Base-by-base conservation (phyloP, 2,113 vertebrate genomes). In the Halcyon malimbica region DNA sequence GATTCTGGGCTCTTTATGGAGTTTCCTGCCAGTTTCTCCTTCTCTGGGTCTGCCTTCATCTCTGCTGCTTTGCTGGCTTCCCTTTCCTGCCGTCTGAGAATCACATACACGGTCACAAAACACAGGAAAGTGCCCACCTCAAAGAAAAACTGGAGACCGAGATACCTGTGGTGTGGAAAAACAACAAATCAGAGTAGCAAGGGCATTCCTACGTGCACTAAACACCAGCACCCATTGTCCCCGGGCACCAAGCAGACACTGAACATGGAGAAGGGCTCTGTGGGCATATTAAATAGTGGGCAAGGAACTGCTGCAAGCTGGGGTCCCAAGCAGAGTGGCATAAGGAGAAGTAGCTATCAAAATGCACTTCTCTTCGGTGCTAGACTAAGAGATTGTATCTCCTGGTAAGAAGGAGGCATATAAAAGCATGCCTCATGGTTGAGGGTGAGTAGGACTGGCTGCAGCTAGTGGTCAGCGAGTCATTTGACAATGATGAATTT, bases 61-160 rank as follows among this genome's bases (percentile, higher is more conserved):
- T 87, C 46, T 26, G 28, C n/a, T 48, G 20, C 15, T 0, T 9
- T 13, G 8, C 8, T 29, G 46, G 54, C 85, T 16, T 97, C 93
- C 62, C 76, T 96, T 68, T 96, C 93, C 63, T 98, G 97, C 60
- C 93, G 93, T 20, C 95, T 62, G 42, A 99, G 95, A 20, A 99
- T 91, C 44, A 96, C 7, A 2, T 97, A 97, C 63, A 98, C 96
- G 1, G 97, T 91, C 74, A 94, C 51, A 1, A 98, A 99, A 85
- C 98, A 98, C 48, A 97, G 71, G 57, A 99, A 96, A 3, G 97
- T 94, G 0, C 98, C 97, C 4, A 92, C 92, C 85, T 98, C 95
- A 37, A 98, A 99, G 96, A 99, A 97, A 17, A 98, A 73, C 95
- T 99, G 98, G 24, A 99, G 96, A 12, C 98, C 99, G 3, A 99